Evolutionary conservation across 2,113 vertebrate species (phyloP).

Genomic region (Monopterus albus): DNA sequence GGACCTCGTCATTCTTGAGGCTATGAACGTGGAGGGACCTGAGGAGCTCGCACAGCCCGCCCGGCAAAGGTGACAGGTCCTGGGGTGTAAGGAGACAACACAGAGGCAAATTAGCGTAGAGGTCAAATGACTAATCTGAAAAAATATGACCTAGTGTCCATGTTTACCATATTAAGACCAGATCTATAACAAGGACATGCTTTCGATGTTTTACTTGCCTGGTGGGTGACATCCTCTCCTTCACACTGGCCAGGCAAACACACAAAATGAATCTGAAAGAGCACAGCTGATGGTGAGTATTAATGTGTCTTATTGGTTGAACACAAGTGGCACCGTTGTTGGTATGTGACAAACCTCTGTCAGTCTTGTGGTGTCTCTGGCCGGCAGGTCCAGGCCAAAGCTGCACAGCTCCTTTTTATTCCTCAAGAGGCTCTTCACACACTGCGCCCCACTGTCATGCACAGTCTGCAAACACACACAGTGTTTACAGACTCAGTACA

Average conservation of each 20-base stretch:
- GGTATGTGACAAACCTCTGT: constrained; percentile 86
- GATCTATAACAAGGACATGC: not conserved
- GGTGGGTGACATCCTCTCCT: constrained; percentile 83
- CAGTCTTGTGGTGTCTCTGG: constrained; percentile 77
- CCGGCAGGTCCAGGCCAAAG: constrained; percentile 82
- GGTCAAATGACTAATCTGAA: not conserved
- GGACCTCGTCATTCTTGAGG: constrained; percentile 91
- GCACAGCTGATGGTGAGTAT: constrained; percentile 25
- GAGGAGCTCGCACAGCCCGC: constrained; percentile 89
- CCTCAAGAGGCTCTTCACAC: constrained; percentile 88
- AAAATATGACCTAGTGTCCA: too few relatives aligned
- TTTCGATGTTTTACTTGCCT: constrained; percentile 78
- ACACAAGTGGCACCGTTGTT: not conserved
- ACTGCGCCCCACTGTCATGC: constrained; percentile 85
- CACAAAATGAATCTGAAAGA: constrained; percentile 90
- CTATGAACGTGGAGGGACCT: constrained; percentile 87
- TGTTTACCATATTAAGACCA: too few relatives aligned
- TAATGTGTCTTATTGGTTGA: not conserved
- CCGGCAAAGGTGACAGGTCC: constrained; percentile 84
- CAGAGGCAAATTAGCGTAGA: not conserved
- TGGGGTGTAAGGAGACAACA: constrained; percentile 26
- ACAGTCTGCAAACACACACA: constrained; percentile 82
- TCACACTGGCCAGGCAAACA: constrained; percentile 84
- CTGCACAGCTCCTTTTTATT: constrained; percentile 91
- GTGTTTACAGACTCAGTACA: not conserved